phyloP scores from a whole-genome alignment of 2,113 vertebrate species.

The Sakesphorus luctuosus region DNA sequence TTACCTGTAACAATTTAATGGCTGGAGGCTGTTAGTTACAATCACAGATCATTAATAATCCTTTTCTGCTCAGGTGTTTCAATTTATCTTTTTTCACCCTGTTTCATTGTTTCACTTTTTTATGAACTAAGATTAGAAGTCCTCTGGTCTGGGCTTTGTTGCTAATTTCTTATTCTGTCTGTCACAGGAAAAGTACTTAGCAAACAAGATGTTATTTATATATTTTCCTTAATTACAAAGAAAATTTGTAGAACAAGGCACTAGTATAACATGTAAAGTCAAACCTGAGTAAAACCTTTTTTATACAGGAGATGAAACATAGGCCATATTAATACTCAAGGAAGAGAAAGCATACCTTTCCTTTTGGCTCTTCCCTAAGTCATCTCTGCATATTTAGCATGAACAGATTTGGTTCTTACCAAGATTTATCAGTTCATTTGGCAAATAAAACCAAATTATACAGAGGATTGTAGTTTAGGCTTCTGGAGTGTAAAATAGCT shows the following conservation, averaged over 20 bases:
- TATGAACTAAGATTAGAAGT: neutral
- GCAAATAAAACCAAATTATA: neutral
- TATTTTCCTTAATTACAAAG: neutral
- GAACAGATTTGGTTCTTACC: neutral
- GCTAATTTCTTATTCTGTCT: neutral
- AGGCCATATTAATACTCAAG: neutral
- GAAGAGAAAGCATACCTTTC: neutral
- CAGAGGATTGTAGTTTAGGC: neutral
- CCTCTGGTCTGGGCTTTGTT: neutral
- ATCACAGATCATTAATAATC: neutral
- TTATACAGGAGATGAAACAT: neutral
- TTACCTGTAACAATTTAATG: neutral
- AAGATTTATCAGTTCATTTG: neutral
- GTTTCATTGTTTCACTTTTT: neutral
- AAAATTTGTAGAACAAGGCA: neutral
- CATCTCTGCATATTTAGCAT: neutral
- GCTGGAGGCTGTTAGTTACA: neutral
- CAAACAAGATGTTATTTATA: neutral
- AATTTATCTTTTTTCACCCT: neutral
- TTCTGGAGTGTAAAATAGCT: neutral
- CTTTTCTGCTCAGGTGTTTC: rapidly evolving
- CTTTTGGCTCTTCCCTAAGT: neutral
- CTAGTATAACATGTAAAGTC: neutral
- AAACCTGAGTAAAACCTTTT: neutral
- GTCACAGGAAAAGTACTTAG: neutral